Conservation (phyloP, 2,113 vertebrate species). For the Leuciscus idus region DNA sequence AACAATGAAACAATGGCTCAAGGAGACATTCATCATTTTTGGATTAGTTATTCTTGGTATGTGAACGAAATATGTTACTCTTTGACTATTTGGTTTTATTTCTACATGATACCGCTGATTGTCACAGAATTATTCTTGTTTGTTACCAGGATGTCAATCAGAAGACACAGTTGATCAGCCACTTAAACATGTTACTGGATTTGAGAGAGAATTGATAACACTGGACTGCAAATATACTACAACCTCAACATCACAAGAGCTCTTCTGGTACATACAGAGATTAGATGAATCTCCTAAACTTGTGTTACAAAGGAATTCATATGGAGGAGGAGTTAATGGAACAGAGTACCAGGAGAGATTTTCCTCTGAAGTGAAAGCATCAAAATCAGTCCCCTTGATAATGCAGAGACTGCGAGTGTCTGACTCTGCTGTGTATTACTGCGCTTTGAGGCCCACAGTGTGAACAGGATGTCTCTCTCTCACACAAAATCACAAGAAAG, state of each 20-base stretch:
- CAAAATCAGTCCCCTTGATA: background rate
- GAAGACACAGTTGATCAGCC: constrained; percentile 6
- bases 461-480: background rate
- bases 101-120: background rate
- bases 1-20: background rate
- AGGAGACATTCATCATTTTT: background rate
- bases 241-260: background rate
- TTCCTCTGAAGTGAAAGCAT: background rate
- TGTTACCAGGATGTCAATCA: background rate
- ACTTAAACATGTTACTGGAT: background rate
- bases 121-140: background rate
- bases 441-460: too few species aligned
- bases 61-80: background rate
- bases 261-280: constrained; percentile 42
- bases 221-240: background rate
- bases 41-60: background rate
- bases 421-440: too few species aligned
- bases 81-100: background rate
- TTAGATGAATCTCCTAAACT: background rate
- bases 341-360: constrained; percentile 4
- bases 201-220: background rate
- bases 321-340: constrained; percentile 14
- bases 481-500: background rate
- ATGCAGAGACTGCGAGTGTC: background rate
- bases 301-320: background rate